Percentiles rank a stretch among this genome's conserved stretches.
phyloP scores from a whole-genome alignment of 2,113 vertebrate genomes.

The Leucoraja erinaceus region DNA sequence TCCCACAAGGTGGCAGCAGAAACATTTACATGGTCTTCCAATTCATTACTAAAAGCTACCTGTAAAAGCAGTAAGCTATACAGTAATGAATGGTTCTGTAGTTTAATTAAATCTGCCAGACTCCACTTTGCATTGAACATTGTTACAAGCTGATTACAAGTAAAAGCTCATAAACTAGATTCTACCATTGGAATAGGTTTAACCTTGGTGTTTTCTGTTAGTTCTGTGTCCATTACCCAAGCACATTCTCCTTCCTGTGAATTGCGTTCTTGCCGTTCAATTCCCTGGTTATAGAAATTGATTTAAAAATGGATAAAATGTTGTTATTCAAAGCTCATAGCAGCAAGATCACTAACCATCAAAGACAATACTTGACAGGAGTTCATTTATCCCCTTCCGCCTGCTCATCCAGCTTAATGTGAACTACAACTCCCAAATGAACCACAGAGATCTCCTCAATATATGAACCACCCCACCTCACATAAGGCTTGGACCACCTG shows the following conservation, averaged over 20 bases:
- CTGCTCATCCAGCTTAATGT: neutral
- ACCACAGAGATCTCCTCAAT: neutral
- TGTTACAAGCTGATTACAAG: neutral
- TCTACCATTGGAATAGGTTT: neutral
- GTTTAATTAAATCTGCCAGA: neutral
- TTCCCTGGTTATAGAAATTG: neutral
- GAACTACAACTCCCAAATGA: neutral
- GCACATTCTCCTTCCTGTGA: neutral
- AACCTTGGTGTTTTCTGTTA: neutral
- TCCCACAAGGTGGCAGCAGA: constrained; percentile 16
- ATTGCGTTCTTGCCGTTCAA: neutral
- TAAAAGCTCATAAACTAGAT: neutral
- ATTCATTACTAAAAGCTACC: neutral
- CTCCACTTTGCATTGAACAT: neutral
- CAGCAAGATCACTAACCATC: neutral
- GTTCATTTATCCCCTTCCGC: neutral
- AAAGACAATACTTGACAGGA: neutral
- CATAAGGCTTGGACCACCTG: neutral
- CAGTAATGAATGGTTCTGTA: neutral
- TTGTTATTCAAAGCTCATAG: neutral
- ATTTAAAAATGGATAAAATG: neutral
- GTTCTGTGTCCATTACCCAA: neutral
- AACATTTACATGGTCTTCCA: neutral
- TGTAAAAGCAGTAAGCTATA: neutral
- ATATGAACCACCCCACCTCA: neutral